Conservation (phyloP, 2,888 invertebrate species). For the Harpagoxenus sublaevis region DNA sequence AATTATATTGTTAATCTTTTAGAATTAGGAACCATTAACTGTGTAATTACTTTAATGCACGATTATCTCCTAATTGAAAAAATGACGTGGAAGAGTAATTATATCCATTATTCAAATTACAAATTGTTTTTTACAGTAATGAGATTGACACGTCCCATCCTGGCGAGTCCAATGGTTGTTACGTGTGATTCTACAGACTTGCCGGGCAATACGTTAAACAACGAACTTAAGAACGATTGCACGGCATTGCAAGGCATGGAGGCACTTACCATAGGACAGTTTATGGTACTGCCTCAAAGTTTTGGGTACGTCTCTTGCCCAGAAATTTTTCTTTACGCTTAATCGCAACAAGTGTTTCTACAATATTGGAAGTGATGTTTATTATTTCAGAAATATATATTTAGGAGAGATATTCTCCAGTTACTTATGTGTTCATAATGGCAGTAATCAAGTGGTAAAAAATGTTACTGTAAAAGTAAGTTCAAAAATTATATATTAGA, state of each 20-base stretch:
- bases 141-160: conserved; percentile 96
- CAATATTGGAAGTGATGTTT: not conserved
- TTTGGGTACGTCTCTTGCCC: conserved; percentile 90
- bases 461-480: conserved; percentile 94
- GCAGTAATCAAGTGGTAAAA: conserved; percentile 93
- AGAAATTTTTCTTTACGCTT: not conserved
- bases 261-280: conserved; percentile 94
- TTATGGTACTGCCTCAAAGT: conserved; percentile 97
- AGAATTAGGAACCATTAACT: not conserved
- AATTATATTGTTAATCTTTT: conserved; percentile 18
- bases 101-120: not conserved
- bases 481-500: conserved; percentile 17
- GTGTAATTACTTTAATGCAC: not conserved
- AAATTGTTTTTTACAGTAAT: conserved; percentile 89
- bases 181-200: conserved; percentile 95
- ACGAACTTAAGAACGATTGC: conserved; percentile 93
- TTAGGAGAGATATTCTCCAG: conserved; percentile 99
- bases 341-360: not conserved
- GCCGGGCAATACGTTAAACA: conserved; percentile 93
- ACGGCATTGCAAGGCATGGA: conserved; percentile 94
- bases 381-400: conserved; percentile 93
- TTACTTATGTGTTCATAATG: conserved; percentile 98
- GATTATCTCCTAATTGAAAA: not conserved
- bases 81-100: conserved; percentile 8
- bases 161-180: conserved; percentile 93